phyloP scores from a whole-genome alignment of 2,113 vertebrate species.

The Thalassoma bifasciatum region DNA sequence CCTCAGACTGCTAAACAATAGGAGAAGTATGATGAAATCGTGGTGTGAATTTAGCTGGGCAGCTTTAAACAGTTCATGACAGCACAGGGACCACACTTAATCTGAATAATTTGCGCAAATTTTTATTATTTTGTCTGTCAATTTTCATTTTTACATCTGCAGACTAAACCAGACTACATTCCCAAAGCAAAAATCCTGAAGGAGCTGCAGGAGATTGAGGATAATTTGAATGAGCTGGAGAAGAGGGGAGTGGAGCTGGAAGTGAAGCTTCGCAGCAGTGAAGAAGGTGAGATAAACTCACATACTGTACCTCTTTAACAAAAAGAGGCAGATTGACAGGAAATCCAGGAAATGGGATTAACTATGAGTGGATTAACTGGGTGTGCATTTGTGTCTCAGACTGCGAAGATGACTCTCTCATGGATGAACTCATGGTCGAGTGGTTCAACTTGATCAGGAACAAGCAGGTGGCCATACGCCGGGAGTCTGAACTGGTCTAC shows the following conservation, averaged over 20 bases:
- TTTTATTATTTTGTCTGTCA: too few species aligned
- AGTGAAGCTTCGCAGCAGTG: conserved; percentile 85
- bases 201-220: conserved; percentile 87
- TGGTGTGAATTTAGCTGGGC: too few species aligned
- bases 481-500: conserved; percentile 89
- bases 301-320: background rate
- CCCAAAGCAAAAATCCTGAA: conserved; percentile 85
- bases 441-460: conserved; percentile 97
- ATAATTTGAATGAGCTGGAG: conserved; percentile 87
- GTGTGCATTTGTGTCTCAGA: conserved; percentile 78
- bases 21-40: too few species aligned
- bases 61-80: too few species aligned
- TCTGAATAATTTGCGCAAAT: too few species aligned
- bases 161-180: conserved; percentile 85
- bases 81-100: too few species aligned
- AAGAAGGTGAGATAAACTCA: conserved; percentile 86
- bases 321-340: background rate
- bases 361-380: conserved; percentile 8
- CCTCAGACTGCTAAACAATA: too few species aligned
- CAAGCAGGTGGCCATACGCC: conserved; percentile 93
- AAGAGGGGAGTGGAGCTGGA: conserved; percentile 90
- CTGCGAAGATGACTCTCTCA: conserved; percentile 87
- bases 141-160: background rate
- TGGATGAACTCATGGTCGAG: conserved; percentile 87
- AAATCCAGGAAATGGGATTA: conserved; percentile 5